phyloP scores from a whole-genome alignment of 1,140 invertebrate genomes.

The Brachionus paranguensis region DNA sequence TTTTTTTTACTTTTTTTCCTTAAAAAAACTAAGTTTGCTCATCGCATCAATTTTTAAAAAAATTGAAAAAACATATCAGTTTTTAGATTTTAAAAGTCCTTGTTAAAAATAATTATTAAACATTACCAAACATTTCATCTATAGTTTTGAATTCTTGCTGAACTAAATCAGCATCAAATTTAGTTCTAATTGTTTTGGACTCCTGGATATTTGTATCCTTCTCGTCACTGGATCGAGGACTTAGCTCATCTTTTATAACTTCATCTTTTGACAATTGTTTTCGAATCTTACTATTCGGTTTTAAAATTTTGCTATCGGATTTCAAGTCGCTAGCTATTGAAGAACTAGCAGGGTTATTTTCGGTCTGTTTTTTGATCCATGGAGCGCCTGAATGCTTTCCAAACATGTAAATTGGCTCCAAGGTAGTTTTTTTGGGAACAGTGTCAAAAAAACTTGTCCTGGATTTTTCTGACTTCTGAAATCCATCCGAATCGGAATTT shows the following conservation, averaged over 20 bases:
- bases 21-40: too few relatives aligned
- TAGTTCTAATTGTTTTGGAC: background rate
- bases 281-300: background rate
- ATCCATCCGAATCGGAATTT: background rate
- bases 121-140: constrained; percentile 6
- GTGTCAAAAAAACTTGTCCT: background rate
- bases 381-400: background rate
- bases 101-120: background rate
- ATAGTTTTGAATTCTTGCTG: constrained; percentile 18
- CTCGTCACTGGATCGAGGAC: background rate
- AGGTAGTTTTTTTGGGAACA: background rate
- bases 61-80: too few relatives aligned
- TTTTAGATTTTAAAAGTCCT: too few relatives aligned
- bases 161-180: background rate
- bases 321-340: background rate
- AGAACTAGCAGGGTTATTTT: background rate
- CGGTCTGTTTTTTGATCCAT: background rate
- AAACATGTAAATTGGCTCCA: constrained; percentile 30
- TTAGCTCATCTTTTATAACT: background rate
- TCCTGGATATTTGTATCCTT: background rate
- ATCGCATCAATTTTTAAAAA: too few relatives aligned
- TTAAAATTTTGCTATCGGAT: background rate
- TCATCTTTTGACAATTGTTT: background rate
- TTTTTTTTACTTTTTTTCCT: too few relatives aligned
- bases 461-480: background rate